Evolutionary conservation across 2,113 vertebrate genomes (phyloP), one percentile per base, ranked within the genome.

Genomic region (Phainopepla nitens): DNA sequence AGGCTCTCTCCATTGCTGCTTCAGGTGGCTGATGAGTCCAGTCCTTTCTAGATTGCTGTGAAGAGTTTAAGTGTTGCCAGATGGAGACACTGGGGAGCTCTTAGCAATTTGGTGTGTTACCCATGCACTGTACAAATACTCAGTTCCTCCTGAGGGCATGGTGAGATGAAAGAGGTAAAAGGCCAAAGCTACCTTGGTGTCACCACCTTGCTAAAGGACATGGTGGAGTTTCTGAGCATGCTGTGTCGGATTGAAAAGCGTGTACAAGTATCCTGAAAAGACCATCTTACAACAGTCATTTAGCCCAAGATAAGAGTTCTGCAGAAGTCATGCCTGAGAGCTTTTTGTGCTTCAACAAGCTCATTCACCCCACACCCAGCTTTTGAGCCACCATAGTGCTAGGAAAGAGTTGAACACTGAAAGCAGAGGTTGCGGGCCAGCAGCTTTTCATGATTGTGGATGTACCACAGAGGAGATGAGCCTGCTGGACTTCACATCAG

Each of bases 211-310:
- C 56, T 66, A 22, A 51, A 81, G 33, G n/a, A 36, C 47, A 14
- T 12, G 27, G 17, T n/a, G 35, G 21, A 10, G 13, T 73, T 80
- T 76, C 62, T 31, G 62, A 86, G 41, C 1, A 1, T 27, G 64
- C 41, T 4, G 0, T 17, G 21, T 49, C 1, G 1, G 27, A 36
- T 1, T 58, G 45, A 42, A 57, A 66, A 89, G 47, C 2, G 2
- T 31, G 15, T 66, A 39, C 0, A 0, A n/a, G 5, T 45, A n/a
- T 42, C 15, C 6, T 0, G 0, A n/a, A 58, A 92, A 64, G 18
- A 70, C 16, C 10, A 4, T 36, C 72, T 81, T 56, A 35, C 31
- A 50, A 2, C 35, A 58, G 21, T 28, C 21, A 24, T 47, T 82
- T 53, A 87, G 22, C 45, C 56, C 44, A 61, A 39, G 66, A 7